Evolutionary conservation across 2,888 invertebrate genomes (phyloP).

Genomic region (Brassicogethes aeneus): DNA sequence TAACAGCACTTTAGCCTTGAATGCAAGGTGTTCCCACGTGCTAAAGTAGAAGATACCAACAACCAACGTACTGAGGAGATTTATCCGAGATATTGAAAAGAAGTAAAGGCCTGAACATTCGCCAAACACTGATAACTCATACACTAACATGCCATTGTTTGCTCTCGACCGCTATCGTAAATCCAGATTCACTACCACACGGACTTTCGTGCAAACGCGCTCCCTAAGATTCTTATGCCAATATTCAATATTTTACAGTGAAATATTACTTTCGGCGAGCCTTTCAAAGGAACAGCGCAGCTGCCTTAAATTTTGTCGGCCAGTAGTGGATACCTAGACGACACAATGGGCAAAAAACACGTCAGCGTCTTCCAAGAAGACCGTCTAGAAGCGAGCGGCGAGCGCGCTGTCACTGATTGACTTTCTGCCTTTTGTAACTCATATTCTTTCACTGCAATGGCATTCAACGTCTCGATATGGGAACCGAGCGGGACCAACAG

Average conservation of each 20-base stretch:
- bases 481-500: not conserved
- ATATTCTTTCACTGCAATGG: not conserved
- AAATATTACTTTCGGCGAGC: no score
- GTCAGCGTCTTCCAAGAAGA: conserved; percentile 15
- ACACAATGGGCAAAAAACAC: no score
- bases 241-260: no score
- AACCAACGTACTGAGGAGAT: no score
- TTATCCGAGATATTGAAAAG: conserved; percentile 11
- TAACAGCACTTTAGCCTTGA: conserved; percentile 18
- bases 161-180: not conserved
- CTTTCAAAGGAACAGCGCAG: no score
- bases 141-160: not conserved
- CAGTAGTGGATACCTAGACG: no score
- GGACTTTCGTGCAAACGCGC: not conserved
- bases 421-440: not conserved
- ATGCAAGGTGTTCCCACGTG: conserved; percentile 14
- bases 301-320: no score
- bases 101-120: not conserved
- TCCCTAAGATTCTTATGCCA: not conserved
- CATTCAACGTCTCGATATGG: not conserved
- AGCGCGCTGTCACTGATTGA: conserved; percentile 1
- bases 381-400: conserved; percentile 11
- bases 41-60: conserved; percentile 13
- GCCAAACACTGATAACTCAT: not conserved
- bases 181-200: not conserved